These are phyloP conservation scores for Xiphophorus hellerii DNA, from an alignment of 2,113 vertebrate genomes.

Conservation along the genomic window DNA sequence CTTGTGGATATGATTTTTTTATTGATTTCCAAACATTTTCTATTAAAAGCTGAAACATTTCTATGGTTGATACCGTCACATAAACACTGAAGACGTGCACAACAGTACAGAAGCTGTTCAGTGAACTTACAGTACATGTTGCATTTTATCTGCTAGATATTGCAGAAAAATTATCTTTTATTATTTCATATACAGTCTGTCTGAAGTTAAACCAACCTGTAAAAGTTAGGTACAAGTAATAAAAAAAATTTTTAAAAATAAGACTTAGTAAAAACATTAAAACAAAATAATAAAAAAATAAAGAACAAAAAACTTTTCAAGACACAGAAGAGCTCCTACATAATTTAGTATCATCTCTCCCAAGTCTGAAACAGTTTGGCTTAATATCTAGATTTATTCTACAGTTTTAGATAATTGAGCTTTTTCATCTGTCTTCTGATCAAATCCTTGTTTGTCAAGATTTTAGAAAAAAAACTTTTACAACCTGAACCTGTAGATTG, in stretches of 20 bases:
- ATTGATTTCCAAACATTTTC: background rate
- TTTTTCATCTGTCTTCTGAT: background rate
- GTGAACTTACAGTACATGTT: background rate
- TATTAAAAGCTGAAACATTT: background rate
- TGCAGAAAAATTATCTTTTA: background rate
- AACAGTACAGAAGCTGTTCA: conserved; percentile 23
- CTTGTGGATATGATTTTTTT: background rate
- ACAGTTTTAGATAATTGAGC: background rate
- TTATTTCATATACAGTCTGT: conserved; percentile 24
- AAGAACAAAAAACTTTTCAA: conserved; percentile 22
- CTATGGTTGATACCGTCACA: conserved; percentile 9
- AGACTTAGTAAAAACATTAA: conserved; percentile 1
- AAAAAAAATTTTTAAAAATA: background rate
- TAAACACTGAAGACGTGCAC: conserved; percentile 22
- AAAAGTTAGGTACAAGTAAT: background rate
- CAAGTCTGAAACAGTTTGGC: background rate
- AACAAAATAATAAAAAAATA: conserved; percentile 24
- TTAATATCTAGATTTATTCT: background rate
- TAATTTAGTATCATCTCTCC: background rate
- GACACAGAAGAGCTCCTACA: conserved; percentile 12
- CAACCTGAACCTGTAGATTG: background rate
- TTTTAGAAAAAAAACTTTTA: background rate
- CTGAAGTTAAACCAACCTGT: background rate
- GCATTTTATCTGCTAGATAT: background rate
- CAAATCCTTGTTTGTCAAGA: background rate